A percentile compares a stretch with the other conserved stretches of the same genome.
phyloP scores from a whole-genome alignment of 2,113 vertebrate genomes.

The Zootoca vivipara region DNA sequence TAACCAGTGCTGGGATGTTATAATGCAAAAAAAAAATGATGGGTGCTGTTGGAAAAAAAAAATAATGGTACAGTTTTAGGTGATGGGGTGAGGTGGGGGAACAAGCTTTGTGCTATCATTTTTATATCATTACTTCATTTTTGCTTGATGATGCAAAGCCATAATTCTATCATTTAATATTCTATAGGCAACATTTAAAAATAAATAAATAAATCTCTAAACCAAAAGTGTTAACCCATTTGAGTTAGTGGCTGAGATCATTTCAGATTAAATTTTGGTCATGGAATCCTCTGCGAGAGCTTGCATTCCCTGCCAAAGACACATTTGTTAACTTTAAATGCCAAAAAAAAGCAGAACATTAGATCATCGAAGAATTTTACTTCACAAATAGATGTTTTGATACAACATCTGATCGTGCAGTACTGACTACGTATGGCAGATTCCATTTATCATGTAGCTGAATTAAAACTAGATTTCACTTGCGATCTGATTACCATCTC shows the following conservation, averaged over 20 bases:
- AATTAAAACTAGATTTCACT: background rate
- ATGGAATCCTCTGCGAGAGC: conserved; percentile 18
- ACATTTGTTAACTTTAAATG: conserved; percentile 39
- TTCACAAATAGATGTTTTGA: conserved; percentile 15
- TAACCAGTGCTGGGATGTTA: background rate
- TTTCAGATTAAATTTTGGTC: conserved; percentile 45
- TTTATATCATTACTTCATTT: conserved; percentile 55
- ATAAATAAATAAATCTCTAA: background rate
- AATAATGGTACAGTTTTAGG: conserved; percentile 11
- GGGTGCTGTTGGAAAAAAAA: conserved; percentile 41
- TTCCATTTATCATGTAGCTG: background rate
- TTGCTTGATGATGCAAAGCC: conserved; percentile 52
- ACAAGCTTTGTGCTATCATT: conserved; percentile 46
- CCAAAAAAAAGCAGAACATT: conserved; percentile 50
- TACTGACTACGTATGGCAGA: background rate
- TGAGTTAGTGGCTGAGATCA: conserved; percentile 42
- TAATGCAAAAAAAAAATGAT: conserved; percentile 35
- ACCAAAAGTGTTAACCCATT: conserved; percentile 39
- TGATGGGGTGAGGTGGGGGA: background rate
- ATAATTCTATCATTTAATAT: conserved; percentile 53
- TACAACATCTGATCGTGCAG: conserved; percentile 16
- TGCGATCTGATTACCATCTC: conserved; percentile 6
- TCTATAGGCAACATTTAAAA: conserved; percentile 43
- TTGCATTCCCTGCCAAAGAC: conserved; percentile 42
- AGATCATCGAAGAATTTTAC: conserved; percentile 23